phyloP scores from a whole-genome alignment of 2,113 vertebrate genomes.

The Solea senegalensis region DNA sequence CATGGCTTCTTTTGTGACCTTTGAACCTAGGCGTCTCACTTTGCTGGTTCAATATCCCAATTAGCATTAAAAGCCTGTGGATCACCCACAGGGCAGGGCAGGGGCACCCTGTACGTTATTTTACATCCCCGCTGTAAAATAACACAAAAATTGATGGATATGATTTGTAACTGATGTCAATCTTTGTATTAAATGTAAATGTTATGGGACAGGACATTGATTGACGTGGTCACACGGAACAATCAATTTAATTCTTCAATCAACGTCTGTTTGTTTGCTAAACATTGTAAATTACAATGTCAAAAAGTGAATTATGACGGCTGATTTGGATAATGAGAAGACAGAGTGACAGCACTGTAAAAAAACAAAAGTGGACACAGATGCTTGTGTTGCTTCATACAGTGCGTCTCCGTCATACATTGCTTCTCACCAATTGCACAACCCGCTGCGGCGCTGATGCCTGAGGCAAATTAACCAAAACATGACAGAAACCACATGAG shows the following conservation, averaged over 20 bases:
- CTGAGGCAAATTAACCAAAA: constrained; percentile 64
- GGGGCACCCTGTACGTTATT: background rate
- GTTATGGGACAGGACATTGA: too few relatives aligned
- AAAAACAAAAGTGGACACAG: background rate
- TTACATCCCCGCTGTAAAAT: background rate
- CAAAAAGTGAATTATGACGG: too few relatives aligned
- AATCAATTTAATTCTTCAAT: too few relatives aligned
- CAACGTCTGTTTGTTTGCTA: too few relatives aligned
- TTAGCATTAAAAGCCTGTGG: background rate
- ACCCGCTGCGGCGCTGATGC: constrained; percentile 32
- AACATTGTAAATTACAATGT: too few relatives aligned
- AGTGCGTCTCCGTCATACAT: constrained; percentile 7
- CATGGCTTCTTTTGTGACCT: background rate
- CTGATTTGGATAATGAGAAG: background rate
- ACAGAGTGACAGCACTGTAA: constrained; percentile 12
- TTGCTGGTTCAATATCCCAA: constrained; percentile 13
- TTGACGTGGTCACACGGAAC: too few relatives aligned
- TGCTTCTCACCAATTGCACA: constrained; percentile 47
- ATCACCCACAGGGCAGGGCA: background rate
- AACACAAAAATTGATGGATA: background rate
- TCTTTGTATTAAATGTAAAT: background rate
- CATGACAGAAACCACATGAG: constrained; percentile 56
- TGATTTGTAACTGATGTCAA: background rate
- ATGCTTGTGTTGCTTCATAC: background rate
- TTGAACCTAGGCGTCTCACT: background rate